Evolutionary conservation across 30 jellyfish, hydroid and myxozoan species (phyloP).

Genomic region (Rhopilema esculentum): DNA sequence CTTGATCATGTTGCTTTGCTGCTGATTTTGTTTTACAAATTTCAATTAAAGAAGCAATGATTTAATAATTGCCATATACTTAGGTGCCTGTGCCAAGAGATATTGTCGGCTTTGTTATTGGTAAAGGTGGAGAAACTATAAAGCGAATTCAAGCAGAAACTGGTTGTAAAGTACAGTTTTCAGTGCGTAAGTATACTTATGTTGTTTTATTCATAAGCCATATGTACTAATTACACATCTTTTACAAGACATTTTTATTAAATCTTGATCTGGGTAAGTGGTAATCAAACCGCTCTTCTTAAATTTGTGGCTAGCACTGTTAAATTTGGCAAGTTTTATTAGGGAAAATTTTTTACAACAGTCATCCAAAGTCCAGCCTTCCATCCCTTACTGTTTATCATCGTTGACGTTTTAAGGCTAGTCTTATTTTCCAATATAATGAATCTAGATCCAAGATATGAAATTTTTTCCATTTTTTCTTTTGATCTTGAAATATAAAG

Average conservation of each 20-base stretch:
- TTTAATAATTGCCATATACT: too few species aligned
- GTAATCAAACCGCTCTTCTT: neutral
- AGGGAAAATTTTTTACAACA: too few species aligned
- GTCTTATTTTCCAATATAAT: too few species aligned
- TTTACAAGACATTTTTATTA: neutral
- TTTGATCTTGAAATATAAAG: neutral
- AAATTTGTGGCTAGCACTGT: neutral
- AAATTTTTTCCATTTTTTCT: too few species aligned
- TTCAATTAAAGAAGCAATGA: too few species aligned
- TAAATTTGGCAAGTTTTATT: neutral
- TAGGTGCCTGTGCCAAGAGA: slow-evolving; percentile 98
- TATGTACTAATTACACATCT: too few species aligned
- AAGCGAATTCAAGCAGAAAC: slow-evolving; percentile 89
- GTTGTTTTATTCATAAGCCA: neutral
- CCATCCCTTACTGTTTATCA: too few species aligned
- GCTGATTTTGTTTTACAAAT: too few species aligned
- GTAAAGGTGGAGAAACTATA: slow-evolving; percentile 96
- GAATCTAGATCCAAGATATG: too few species aligned
- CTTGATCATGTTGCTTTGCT: neutral
- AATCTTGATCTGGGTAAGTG: neutral
- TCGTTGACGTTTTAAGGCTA: too few species aligned
- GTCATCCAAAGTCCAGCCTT: too few species aligned
- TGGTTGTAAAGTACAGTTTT: slow-evolving; percentile 97
- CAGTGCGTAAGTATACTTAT: slow-evolving; percentile 77
- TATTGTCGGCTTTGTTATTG: slow-evolving; percentile 98